Evolutionary conservation across 1,140 invertebrate species (phyloP).

Genomic region (Cepaea nemoralis): DNA sequence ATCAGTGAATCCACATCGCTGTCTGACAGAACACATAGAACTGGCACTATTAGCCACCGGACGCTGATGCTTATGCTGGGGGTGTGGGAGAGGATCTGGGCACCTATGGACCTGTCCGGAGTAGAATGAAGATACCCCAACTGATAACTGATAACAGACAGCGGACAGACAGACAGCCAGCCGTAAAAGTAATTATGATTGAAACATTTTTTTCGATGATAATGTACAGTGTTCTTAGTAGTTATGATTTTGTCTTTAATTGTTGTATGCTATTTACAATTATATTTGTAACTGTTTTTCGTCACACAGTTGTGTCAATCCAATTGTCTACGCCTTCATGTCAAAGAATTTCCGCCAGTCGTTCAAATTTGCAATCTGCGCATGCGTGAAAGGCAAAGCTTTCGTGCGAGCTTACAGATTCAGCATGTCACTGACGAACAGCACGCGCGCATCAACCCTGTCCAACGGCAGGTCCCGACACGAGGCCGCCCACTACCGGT

Average conservation of each 20-base stretch:
- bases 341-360: conserved; percentile 82
- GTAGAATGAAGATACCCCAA: no score
- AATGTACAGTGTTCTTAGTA: neutral
- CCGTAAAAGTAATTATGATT: no score
- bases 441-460: conserved; percentile 45
- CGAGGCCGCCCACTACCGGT: neutral
- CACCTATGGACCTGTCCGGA: no score
- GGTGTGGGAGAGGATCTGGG: no score
- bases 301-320: conserved; percentile 81
- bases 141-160: no score
- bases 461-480: neutral
- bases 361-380: conserved; percentile 72
- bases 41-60: no score
- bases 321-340: conserved; percentile 85
- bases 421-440: conserved; percentile 41
- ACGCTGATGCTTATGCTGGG: no score
- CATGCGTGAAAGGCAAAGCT: conserved; percentile 61
- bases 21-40: no score
- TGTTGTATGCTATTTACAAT: neutral
- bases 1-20: no score
- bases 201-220: neutral
- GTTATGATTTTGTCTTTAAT: neutral
- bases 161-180: no score
- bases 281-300: neutral
- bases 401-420: conserved; percentile 52